Percentiles rank a stretch among this genome's conserved stretches.
These are phyloP conservation scores for Pyrgus malvae DNA, from an alignment of 2,888 invertebrate genomes.

Conservation along the genomic window DNA sequence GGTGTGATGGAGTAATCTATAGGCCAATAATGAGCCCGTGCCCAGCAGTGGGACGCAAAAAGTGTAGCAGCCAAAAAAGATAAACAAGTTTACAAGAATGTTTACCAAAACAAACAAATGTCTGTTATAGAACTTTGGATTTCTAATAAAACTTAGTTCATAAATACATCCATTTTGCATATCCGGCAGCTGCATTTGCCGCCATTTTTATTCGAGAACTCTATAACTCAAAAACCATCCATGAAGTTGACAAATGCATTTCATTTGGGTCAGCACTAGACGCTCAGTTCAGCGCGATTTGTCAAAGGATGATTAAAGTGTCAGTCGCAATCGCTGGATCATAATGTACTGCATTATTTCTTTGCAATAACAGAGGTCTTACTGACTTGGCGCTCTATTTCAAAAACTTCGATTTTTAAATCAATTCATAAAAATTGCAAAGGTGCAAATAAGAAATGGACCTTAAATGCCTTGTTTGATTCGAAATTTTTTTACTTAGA, in stretches of 20 bases:
- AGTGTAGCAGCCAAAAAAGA: no score
- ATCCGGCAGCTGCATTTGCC: no score
- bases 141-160: no score
- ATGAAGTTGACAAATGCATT: conserved; percentile 19
- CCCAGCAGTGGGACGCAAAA: no score
- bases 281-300: conserved; percentile 21
- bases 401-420: conserved; percentile 9
- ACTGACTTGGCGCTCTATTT: conserved; percentile 7
- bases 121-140: no score
- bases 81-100: no score
- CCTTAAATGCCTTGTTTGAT: not conserved
- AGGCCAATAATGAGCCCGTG: no score
- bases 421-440: not conserved
- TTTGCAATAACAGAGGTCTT: conserved; percentile 9
- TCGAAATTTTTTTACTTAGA: not conserved
- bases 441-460: no score
- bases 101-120: no score
- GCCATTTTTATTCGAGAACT: no score
- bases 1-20: no score
- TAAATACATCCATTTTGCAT: no score
- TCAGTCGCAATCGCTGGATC: conserved; percentile 21
- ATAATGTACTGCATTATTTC: conserved; percentile 23
- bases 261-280: conserved; percentile 16
- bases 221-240: conserved; percentile 1
- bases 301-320: conserved; percentile 28